Evolutionary conservation across 2,797 vertebrate genomes (phyloP), one percentile per base, ranked within the genome.

Genomic region (Falco berigora): DNA sequence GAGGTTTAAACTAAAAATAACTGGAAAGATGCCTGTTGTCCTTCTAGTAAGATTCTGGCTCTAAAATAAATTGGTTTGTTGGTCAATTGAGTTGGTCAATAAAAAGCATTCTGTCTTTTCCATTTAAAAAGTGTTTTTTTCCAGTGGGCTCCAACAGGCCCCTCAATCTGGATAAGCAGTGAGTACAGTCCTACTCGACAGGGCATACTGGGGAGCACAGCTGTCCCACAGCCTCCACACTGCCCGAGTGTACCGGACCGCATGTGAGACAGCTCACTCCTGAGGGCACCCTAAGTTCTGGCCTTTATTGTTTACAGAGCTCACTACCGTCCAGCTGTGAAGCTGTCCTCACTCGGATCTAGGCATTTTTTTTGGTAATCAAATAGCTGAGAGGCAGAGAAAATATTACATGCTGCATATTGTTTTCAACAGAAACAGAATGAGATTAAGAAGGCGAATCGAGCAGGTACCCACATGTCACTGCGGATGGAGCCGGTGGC

Each of bases 391-490:
- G 55, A 79, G 42, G 58, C 27, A 73, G 38, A 77, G 52, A 71
- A 87, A 86, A 63, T 9, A 46, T 3, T 25, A 55, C 1, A 4
- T 22, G 38, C 10, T 61, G 58, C 32, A 7, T 23, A 10, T 3
- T 10, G 25, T 24, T 81, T 53, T 61, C 44, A 71, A 44, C 32
- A 86, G 76, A 42, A 66, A 9, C 47, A 55, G 44, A 53, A 28
- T 1, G 53, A 21, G 58, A 30, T 27, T 3, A 55, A 73, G 69
- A 8, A 2, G 40, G 74, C 2, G 9, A 10, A 18, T 3, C 0
- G 7, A 67, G 74, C 77, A 64, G 73, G 78, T 96, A 98, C 98
- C 82, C 97, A 98, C 98, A 98, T 88, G 78, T 98, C 98, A 34
- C 98, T 94, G 58, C 85, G 98, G 78, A 98, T 76, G 95, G 97